Evolutionary conservation across 2,797 vertebrate species (phyloP).

Genomic region (Mormyrops attenuatus): DNA sequence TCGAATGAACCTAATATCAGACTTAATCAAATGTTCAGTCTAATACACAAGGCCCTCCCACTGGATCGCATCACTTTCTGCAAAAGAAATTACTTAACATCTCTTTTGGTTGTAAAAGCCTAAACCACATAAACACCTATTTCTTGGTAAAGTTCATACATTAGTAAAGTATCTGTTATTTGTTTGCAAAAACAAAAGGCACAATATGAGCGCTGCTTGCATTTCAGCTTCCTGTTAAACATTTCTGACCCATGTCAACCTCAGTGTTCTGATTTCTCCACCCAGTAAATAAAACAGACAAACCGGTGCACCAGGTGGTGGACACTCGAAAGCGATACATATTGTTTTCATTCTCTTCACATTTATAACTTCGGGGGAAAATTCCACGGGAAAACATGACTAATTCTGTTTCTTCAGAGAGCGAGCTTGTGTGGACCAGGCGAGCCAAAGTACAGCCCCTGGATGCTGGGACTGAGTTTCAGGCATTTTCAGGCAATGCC

Average conservation of each 20-base stretch:
- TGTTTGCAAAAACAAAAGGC: not conserved
- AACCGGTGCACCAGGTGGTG: not conserved
- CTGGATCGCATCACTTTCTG: not conserved
- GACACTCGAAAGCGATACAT: not conserved
- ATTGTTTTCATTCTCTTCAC: not conserved
- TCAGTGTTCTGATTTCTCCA: not conserved
- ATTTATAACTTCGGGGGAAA: not conserved
- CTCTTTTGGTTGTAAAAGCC: not conserved
- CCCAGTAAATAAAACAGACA: not conserved
- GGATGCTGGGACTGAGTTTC: constrained; percentile 1
- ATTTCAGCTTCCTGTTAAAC: not conserved
- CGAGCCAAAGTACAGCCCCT: not conserved
- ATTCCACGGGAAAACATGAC: constrained; percentile 7
- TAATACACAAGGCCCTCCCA: not conserved
- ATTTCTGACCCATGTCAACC: not conserved
- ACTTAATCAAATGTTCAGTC: not conserved
- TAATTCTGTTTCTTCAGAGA: not conserved
- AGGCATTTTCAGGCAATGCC: not conserved
- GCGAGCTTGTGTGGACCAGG: not conserved
- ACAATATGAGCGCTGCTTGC: not conserved
- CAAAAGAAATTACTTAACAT: not conserved
- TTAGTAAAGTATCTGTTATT: not conserved
- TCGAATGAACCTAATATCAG: not conserved
- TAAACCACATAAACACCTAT: not conserved
- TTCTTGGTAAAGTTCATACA: not conserved